Conservation (phyloP, 2,113 vertebrate species). For the Pseudois nayaur region DNA sequence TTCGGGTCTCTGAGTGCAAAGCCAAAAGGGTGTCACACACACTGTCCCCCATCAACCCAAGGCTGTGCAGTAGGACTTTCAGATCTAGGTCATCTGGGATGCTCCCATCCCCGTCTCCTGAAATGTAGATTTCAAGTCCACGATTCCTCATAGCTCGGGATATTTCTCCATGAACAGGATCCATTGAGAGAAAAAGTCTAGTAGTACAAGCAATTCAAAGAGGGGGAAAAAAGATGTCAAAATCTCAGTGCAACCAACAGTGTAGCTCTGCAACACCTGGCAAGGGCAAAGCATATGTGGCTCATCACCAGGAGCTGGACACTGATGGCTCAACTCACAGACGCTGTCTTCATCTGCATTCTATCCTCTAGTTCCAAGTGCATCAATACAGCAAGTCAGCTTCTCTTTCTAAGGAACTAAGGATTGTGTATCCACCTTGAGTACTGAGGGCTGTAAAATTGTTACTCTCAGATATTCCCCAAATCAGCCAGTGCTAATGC, state of each 20-base stretch:
- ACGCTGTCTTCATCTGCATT: not conserved
- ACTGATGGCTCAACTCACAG: not conserved
- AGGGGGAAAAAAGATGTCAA: not conserved
- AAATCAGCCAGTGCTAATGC: not conserved
- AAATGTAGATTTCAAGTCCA: constrained; percentile 93
- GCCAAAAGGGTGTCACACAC: constrained; percentile 88
- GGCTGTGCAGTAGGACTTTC: constrained; percentile 89
- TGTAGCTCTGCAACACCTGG: not conserved
- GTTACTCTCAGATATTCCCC: not conserved
- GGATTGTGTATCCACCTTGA: not conserved
- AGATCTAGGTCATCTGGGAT: constrained; percentile 86
- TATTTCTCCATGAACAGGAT: constrained; percentile 95
- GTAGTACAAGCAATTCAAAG: constrained; percentile 20
- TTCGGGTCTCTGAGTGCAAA: constrained; percentile 87
- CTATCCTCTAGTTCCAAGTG: not conserved
- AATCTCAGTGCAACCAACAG: not conserved
- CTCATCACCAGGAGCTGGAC: not conserved
- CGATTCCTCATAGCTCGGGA: constrained; percentile 98
- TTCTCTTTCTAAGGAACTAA: not conserved
- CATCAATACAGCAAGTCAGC: not conserved
- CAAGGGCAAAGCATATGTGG: not conserved
- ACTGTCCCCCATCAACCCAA: constrained; percentile 89
- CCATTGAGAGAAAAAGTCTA: constrained; percentile 97
- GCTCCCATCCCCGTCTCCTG: constrained; percentile 85
- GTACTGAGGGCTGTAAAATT: not conserved